These are phyloP conservation scores for Pteropus rufus DNA, from an alignment of 2,797 vertebrate species.

Conservation along the genomic window DNA sequence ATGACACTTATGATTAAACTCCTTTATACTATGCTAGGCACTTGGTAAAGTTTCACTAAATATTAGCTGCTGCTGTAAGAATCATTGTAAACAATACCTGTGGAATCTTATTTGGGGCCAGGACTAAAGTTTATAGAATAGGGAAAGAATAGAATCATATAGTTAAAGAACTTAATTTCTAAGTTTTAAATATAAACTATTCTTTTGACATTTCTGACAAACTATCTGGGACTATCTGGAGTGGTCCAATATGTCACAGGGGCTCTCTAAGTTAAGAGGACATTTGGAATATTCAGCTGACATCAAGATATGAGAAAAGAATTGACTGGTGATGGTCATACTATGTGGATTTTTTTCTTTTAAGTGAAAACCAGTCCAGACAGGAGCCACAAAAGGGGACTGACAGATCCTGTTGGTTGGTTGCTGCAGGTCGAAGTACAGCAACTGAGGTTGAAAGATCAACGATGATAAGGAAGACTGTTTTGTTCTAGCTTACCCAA, in stretches of 20 bases:
- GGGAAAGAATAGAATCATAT: background rate
- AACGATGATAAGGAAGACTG: constrained; percentile 40
- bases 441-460: constrained; percentile 23
- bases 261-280: background rate
- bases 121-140: background rate
- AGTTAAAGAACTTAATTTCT: constrained; percentile 24
- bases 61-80: background rate
- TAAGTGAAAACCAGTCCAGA: background rate
- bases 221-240: background rate
- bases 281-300: background rate
- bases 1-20: background rate
- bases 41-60: background rate
- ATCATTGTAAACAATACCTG: background rate
- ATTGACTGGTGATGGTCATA: background rate
- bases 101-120: background rate
- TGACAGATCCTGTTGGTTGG: background rate
- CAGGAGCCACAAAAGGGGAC: background rate
- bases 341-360: background rate
- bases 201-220: background rate
- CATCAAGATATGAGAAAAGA: background rate
- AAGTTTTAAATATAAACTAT: background rate
- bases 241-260: background rate
- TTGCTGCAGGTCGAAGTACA: constrained; percentile 43
- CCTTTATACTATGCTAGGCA: background rate
- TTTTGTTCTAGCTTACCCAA: constrained; percentile 63